Conservation (phyloP, 2,113 vertebrate genomes). For the Anguilla japonica region DNA sequence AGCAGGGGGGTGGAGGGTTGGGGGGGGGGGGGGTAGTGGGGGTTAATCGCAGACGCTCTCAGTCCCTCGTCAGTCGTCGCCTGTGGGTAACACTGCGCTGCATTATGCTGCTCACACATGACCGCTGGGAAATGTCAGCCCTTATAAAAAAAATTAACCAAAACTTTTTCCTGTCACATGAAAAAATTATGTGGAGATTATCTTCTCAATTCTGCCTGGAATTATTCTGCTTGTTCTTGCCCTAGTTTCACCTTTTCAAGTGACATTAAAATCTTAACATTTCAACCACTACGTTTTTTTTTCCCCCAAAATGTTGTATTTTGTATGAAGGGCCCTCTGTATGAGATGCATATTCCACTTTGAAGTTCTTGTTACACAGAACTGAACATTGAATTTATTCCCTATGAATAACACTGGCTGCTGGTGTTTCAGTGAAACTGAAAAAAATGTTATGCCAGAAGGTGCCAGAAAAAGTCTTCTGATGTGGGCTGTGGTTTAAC, state of each 20-base stretch:
- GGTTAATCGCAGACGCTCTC: too few relatives aligned
- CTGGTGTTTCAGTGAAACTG: not conserved
- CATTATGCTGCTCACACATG: not conserved
- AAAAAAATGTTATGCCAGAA: too few relatives aligned
- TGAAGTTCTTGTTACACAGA: not conserved
- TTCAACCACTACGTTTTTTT: not conserved
- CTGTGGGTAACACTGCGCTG: constrained; percentile 9
- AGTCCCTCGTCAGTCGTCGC: too few relatives aligned
- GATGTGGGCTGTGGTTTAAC: not conserved
- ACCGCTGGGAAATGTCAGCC: not conserved
- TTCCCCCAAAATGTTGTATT: too few relatives aligned
- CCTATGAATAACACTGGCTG: not conserved
- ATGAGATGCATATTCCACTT: not conserved
- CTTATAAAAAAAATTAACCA: not conserved
- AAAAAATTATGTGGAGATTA: not conserved
- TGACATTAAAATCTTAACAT: not conserved
- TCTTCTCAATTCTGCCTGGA: not conserved
- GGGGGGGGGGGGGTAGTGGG: too few relatives aligned
- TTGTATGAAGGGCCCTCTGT: not conserved
- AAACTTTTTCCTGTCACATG: not conserved
- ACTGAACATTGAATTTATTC: not conserved
- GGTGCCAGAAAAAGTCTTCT: not conserved
- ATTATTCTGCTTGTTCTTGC: not conserved
- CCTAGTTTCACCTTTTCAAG: not conserved
- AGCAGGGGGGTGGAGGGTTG: not conserved